These are phyloP conservation scores for Cryptophagus acutangulus DNA, from an alignment of 2,888 invertebrate genomes.

Conservation along the genomic window DNA sequence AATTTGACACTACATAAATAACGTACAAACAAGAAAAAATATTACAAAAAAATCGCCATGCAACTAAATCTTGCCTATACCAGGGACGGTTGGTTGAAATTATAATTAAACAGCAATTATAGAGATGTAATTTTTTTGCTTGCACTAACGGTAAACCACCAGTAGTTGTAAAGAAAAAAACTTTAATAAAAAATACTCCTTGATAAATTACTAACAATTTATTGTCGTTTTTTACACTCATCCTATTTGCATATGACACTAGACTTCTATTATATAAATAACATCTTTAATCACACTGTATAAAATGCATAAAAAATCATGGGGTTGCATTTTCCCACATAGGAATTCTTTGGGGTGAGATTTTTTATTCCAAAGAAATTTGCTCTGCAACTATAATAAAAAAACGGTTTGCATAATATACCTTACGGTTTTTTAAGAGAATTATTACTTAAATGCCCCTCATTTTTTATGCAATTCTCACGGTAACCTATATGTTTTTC, in stretches of 20 bases:
- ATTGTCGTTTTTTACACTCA: slow-evolving; percentile 20
- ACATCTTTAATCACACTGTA: slow-evolving; percentile 4
- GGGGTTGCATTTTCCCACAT: slow-evolving; percentile 36
- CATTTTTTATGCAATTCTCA: slow-evolving; percentile 1
- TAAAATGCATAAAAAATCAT: background rate
- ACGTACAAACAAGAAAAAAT: too few relatives aligned
- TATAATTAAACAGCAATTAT: slow-evolving; percentile 34
- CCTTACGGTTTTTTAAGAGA: background rate
- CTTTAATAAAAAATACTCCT: slow-evolving; percentile 27
- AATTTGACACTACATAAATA: too few relatives aligned
- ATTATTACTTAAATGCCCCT: background rate
- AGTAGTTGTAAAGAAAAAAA: slow-evolving; percentile 17
- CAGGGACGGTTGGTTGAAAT: slow-evolving; percentile 2
- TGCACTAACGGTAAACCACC: slow-evolving; percentile 19
- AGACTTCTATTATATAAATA: slow-evolving; percentile 4
- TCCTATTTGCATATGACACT: slow-evolving; percentile 9
- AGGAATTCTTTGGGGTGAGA: slow-evolving; percentile 21
- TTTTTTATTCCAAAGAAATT: slow-evolving; percentile 7
- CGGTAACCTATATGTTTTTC: background rate
- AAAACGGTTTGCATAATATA: too few relatives aligned
- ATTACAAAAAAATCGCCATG: too few relatives aligned
- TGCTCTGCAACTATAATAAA: too few relatives aligned
- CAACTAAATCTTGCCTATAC: too few relatives aligned
- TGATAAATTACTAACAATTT: slow-evolving; percentile 44
- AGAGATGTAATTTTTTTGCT: slow-evolving; percentile 34